Evolutionary conservation across 2,888 invertebrate species (phyloP), one percentile per base, ranked within the genome.

Genomic region (Eustalomyia histrio): DNA sequence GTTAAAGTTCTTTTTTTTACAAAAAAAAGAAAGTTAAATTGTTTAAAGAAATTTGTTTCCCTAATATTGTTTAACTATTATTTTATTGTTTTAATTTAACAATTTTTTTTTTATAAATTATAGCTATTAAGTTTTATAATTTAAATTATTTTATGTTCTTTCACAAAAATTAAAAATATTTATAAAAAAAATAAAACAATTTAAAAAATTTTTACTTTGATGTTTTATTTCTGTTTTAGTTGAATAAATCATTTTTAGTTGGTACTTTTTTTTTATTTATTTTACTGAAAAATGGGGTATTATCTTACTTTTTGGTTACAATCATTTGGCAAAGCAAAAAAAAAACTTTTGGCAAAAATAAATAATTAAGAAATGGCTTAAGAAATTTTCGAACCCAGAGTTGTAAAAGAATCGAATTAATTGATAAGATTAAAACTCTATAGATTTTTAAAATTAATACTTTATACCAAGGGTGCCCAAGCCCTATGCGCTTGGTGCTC

Each of bases 251-350:
- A 33, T 63, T 39, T 24, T 53, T 8, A 60, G 21, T 58, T 67
- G 7, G 29, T 80, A 72, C n/a, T 57, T 39, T 17, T 68, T 73
- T 12, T 69, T 65, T n/a, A n/a, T n/a, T n/a, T n/a, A n/a, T 68
- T 58, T 57, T 61, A 61, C 33, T n/a, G 33, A 71, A 61, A 71
- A 81, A 81, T 81, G 81, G 81, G 81, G 81, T 81, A 81, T 78
- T 12, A 81, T 58, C 74, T 57, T 79, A 82, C 35, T 68, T 82
- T 79, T 80, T 71, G 78, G 78, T 79, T 73, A 73, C 72, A 79
- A 79, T 73, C 78, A 79, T 79, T 79, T 79, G 81, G 81, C 81
- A 67, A 74, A 73, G 60, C 43, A 69, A 81, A 35, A 80, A 61
- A 69, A 81, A 35, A 80, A 61, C 74, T 81, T 72, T 81, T 71